A percentile compares a stretch with the other conserved stretches of the same genome.
phyloP scores from a whole-genome alignment of 2,797 vertebrate species.

The Cyclura pinguis region DNA sequence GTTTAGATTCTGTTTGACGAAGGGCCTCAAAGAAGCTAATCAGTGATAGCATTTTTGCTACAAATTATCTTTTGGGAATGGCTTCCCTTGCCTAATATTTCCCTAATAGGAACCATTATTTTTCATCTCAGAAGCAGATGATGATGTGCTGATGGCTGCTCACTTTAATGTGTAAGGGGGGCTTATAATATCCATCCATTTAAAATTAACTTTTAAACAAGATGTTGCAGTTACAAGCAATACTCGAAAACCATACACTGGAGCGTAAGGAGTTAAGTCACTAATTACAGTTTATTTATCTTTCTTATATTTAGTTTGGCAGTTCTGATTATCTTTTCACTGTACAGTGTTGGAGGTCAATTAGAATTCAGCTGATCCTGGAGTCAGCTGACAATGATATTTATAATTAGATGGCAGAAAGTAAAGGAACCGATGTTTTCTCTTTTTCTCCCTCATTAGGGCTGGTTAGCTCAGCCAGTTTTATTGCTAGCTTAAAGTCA shows the following conservation, averaged over 20 bases:
- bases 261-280: conserved; percentile 58
- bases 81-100: neutral
- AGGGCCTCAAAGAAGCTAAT: neutral
- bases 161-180: conserved; percentile 42
- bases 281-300: conserved; percentile 48
- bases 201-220: conserved; percentile 41
- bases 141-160: conserved; percentile 47
- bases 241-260: conserved; percentile 42
- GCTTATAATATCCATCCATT: conserved; percentile 32
- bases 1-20: neutral
- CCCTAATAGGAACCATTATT: conserved; percentile 33
- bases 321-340: conserved; percentile 54
- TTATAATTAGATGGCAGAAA: conserved; percentile 68
- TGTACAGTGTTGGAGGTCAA: conserved; percentile 57
- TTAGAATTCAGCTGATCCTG: conserved; percentile 65
- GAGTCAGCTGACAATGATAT: conserved; percentile 65
- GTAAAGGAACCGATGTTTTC: conserved; percentile 61
- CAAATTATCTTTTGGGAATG: neutral
- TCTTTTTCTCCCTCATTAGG: conserved; percentile 59
- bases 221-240: conserved; percentile 38
- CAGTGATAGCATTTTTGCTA: neutral
- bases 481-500: conserved; percentile 76
- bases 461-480: conserved; percentile 63
- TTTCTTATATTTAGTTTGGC: conserved; percentile 65
- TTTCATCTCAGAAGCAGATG: conserved; percentile 46